Percentiles rank a stretch among this genome's conserved stretches.
phyloP scores from a whole-genome alignment of 2,113 vertebrate species.

The Engystomops pustulosus region DNA sequence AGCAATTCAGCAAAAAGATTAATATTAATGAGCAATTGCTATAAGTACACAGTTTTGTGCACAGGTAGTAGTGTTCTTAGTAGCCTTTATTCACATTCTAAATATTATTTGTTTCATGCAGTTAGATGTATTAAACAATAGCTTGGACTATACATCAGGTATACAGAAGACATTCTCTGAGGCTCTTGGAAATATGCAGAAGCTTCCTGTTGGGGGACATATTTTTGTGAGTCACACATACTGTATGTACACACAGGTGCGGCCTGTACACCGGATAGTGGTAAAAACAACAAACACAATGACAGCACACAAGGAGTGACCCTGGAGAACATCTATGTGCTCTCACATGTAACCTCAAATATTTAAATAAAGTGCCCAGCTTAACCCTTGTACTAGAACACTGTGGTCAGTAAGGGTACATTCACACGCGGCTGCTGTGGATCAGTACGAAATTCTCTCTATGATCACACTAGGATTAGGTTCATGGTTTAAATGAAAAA shows the following conservation, averaged over 20 bases:
- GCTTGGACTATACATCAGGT: neutral
- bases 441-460: no score
- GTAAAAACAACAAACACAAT: slow-evolving; percentile 13
- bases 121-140: neutral
- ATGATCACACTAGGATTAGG: no score
- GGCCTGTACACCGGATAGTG: neutral
- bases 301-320: neutral
- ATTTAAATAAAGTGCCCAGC: neutral
- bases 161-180: neutral
- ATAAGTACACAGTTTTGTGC: neutral
- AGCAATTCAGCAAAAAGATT: neutral
- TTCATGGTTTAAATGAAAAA: no score
- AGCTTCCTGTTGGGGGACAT: neutral
- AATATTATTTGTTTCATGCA: neutral
- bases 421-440: neutral
- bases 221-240: slow-evolving; percentile 35
- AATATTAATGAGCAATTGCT: neutral
- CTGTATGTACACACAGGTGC: slow-evolving; percentile 21
- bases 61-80: neutral
- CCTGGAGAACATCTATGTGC: neutral
- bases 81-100: neutral
- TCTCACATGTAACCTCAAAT: neutral
- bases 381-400: neutral
- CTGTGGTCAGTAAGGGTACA: neutral
- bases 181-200: neutral